Base-by-base conservation (phyloP, 2,888 invertebrate genomes). In the Clitarchus hookeri region DNA sequence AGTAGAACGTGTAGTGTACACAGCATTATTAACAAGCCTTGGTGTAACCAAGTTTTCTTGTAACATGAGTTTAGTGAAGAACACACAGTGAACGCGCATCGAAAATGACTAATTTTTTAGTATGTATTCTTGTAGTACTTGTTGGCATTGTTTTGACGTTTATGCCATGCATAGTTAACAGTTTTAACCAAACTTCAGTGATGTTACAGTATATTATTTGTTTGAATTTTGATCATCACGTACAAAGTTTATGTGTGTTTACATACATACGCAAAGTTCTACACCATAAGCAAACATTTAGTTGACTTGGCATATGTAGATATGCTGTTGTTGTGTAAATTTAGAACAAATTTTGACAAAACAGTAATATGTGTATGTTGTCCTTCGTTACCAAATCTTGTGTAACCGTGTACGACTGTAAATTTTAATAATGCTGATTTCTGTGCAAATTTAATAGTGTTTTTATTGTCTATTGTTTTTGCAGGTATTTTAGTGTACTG, bases 1-100 rank as follows among this genome's bases (percentile, higher is more conserved):
- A 65, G 65, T 65, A 65, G 65, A 65, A 65, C 65, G 65, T 65
- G 65, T 65, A 65, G n/a, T 65, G 65, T 65, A 65, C 65, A 65
- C 65, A 65, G 65, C n/a, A 6, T 65, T 65, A 65, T 65, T 65
- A 65, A 65, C 65, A 65, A 65, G 16, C 65, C 23, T 65, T 19
- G 65, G 16, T 65, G 8, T 65, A 65, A 65, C 65, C 19, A 65
- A 65, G 65, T 65, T 23, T n/a, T 65, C 16, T 65, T 23, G 65
- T 65, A 65, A n/a, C 65, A 65, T 65, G 65, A 65, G 65, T 65
- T 65, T 65, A n/a, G 8, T 23, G 65, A n/a, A 23, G 65, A 65
- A 19, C 23, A 23, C n/a, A 23, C 65, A 65, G 23, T 65, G 6
- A 65, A n/a, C 23, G 65, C n/a, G 19, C 65, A 19, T 19, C 65